Evolutionary conservation across 2,797 vertebrate species (phyloP), one percentile per base, ranked within the genome.

Genomic region (Synanceia verrucosa): DNA sequence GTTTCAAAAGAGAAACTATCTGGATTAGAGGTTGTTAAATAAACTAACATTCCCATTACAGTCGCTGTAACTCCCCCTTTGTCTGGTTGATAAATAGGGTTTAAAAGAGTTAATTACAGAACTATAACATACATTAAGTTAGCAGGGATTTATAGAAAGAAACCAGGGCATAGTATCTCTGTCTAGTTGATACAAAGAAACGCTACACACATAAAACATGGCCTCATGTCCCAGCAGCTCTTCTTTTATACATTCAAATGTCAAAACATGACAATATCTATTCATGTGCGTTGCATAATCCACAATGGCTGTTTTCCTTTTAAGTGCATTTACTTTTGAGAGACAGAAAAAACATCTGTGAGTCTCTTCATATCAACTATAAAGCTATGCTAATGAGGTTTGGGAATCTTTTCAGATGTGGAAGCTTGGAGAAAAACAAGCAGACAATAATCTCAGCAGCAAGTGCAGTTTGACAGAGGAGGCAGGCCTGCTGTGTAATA

Each of bases 381-480:
- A 89, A 83, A 90, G 86, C 67, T 80, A 89, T 91, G 82, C 57
- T 87, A 91, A 91, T 89, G 52, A 89, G 70, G 56, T 48, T 21
- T 44, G 75, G 77, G 79, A 82, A 70, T 84, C 60, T 70, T 82
- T 82, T 78, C 44, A 75, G 47, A 81, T 56, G 62, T 41, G 67
- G 46, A 70, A 75, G 63, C 62, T 62, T 67, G 44, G 47, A 78
- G 75, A 88, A 83, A n/a, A 86, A 84, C 57, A 82, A 73, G 67
- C 44, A 86, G 81, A 89, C 81, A 82, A 85, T 76, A 86, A 91
- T 86, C 82, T 79, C 51, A 55, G 65, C 51, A 58, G 78, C 69
- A 71, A 85, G 78, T 44, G 65, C 56, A 69, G 81, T 81, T 79
- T 90, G 87, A 89, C 76, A 89, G 75, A 75, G 73, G 67, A 75